Evolutionary conservation across 2,888 invertebrate species (phyloP).

Genomic region (Orthosia gothica): DNA sequence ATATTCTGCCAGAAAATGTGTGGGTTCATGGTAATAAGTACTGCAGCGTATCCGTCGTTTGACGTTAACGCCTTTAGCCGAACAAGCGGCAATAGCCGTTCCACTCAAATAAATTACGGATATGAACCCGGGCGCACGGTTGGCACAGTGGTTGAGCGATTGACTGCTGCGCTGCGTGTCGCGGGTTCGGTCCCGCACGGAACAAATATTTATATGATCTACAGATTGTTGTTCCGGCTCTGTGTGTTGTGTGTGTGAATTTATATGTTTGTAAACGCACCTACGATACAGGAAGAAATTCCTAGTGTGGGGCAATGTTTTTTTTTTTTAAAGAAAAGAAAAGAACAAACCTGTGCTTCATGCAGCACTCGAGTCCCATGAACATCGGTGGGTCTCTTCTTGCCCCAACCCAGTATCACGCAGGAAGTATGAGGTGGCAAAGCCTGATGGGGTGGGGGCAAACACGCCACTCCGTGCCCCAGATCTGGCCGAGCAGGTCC

Average conservation of each 20-base stretch:
- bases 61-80: background rate
- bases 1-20: background rate
- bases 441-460: conserved; percentile 94
- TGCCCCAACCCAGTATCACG: conserved; percentile 98
- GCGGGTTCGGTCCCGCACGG: too few relatives aligned
- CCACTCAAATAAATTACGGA: background rate
- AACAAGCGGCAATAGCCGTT: background rate
- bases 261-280: too few relatives aligned
- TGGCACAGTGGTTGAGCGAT: too few relatives aligned
- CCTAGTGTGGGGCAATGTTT: too few relatives aligned
- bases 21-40: background rate
- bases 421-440: conserved; percentile 93
- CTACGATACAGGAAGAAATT: too few relatives aligned
- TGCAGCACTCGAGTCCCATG: conserved; percentile 96
- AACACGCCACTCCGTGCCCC: conserved; percentile 94
- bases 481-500: conserved; percentile 80
- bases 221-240: too few relatives aligned
- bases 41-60: background rate
- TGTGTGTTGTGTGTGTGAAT: too few relatives aligned
- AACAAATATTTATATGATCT: too few relatives aligned
- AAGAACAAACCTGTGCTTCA: conserved; percentile 95
- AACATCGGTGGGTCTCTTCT: conserved; percentile 94
- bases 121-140: too few relatives aligned
- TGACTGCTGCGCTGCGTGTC: too few relatives aligned
- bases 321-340: too few relatives aligned